These are phyloP conservation scores for Pelecanoides urinatrix DNA, from an alignment of 2,113 vertebrate species.

Conservation along the genomic window DNA sequence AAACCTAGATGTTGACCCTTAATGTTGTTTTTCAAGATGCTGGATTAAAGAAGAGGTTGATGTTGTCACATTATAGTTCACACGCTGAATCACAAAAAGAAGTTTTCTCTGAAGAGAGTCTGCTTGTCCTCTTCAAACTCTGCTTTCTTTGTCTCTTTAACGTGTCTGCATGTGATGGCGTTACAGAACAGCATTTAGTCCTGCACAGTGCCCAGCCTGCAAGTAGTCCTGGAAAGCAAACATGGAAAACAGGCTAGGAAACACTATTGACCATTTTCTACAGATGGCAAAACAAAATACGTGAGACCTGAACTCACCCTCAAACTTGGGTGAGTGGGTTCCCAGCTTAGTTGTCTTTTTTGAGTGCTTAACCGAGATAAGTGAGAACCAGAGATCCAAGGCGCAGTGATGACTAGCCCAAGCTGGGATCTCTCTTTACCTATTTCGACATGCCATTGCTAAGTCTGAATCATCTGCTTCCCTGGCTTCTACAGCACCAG, in stretches of 20 bases:
- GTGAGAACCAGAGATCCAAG: not conserved
- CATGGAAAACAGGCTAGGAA: not conserved
- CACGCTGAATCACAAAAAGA: not conserved
- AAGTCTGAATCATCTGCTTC: not conserved
- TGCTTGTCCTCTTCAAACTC: not conserved
- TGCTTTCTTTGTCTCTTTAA: not conserved
- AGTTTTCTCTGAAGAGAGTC: not conserved
- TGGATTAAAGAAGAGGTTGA: not conserved
- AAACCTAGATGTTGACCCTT: not conserved
- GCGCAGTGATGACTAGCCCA: not conserved
- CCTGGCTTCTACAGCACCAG: not conserved
- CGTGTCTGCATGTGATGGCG: rapidly evolving
- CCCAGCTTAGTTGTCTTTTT: not conserved
- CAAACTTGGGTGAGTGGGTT: not conserved
- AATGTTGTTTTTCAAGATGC: not conserved
- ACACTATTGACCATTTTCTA: not conserved
- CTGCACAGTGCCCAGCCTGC: not conserved
- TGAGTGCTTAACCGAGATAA: not conserved
- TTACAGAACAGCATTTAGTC: not conserved
- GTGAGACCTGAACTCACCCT: not conserved
- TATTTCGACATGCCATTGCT: not conserved
- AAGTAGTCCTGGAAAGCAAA: not conserved
- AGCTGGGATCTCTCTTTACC: not conserved
- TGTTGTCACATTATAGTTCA: not conserved
- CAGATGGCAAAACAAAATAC: not conserved